Evolutionary conservation across 1,140 invertebrate species (phyloP).

Genomic region (Drosophila sp.): DNA sequence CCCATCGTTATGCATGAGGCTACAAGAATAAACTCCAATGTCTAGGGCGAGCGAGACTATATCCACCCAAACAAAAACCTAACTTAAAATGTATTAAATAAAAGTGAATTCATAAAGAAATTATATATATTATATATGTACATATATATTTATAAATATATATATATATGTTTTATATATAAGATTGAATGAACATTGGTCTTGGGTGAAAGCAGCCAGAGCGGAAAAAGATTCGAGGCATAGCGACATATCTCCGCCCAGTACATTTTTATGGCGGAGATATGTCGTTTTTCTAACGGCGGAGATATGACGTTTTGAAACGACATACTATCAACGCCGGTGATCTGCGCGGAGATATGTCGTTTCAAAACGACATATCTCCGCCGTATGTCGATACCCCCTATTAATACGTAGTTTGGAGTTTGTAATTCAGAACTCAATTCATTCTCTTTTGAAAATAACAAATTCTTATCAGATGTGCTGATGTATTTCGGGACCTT

Average conservation of each 20-base stretch:
- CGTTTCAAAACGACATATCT: too few species aligned
- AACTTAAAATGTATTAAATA: constrained; percentile 45
- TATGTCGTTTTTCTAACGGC: too few species aligned
- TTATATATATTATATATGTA: constrained; percentile 17
- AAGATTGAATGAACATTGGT: constrained; percentile 1
- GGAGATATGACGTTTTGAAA: too few species aligned
- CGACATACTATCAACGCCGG: too few species aligned
- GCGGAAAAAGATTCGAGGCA: background rate
- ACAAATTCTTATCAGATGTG: background rate
- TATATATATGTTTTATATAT: background rate
- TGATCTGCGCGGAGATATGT: too few species aligned
- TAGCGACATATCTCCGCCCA: too few species aligned
- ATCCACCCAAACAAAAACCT: constrained; percentile 34
- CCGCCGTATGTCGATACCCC: too few species aligned
- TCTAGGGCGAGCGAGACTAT: constrained; percentile 32
- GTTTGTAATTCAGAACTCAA: background rate
- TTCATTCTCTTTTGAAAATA: background rate
- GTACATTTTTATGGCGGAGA: too few species aligned
- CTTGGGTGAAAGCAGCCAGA: background rate
- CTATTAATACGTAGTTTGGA: background rate
- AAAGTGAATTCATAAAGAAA: constrained; percentile 54
- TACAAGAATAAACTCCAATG: constrained; percentile 12
- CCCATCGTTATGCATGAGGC: constrained; percentile 38
- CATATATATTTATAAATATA: background rate
- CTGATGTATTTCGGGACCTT: background rate